Conservation (phyloP, 2,797 vertebrate genomes). For the Sebastolobus alascanus region DNA sequence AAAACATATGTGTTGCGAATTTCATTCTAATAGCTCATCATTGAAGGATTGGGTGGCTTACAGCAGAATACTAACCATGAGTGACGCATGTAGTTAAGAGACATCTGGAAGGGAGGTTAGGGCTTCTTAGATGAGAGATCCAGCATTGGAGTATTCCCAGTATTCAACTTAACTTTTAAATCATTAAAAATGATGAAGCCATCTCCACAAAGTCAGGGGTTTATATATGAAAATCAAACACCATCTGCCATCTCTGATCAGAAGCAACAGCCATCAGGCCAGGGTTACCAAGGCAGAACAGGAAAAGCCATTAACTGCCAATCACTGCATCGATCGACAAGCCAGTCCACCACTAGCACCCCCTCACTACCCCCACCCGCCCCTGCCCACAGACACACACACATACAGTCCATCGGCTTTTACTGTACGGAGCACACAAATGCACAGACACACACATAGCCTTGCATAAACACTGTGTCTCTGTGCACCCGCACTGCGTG, state of each 20-base stretch:
- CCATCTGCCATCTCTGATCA: conserved; percentile 89
- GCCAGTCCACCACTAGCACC: conserved; percentile 79
- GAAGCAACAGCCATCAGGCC: conserved; percentile 87
- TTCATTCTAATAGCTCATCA: conserved; percentile 45
- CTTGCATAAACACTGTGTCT: conserved; percentile 30
- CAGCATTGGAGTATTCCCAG: conserved; percentile 75
- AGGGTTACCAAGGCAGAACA: conserved; percentile 89
- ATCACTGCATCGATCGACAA: conserved; percentile 90
- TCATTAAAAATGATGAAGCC: conserved; percentile 88
- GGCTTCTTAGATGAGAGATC: conserved; percentile 66
- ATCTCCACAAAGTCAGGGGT: conserved; percentile 84
- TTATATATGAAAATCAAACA: conserved; percentile 88
- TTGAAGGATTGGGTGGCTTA: conserved; percentile 30
- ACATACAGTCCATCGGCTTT: conserved; percentile 59
- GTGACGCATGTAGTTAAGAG: conserved; percentile 50
- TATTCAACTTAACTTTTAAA: conserved; percentile 85
- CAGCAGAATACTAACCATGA: conserved; percentile 40
- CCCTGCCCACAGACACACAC: conserved; percentile 67
- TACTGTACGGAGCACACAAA: conserved; percentile 67
- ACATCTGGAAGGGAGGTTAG: conserved; percentile 66
- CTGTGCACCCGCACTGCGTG: not conserved
- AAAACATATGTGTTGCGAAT: conserved; percentile 48
- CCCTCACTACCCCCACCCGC: conserved; percentile 48
- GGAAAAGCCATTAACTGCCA: conserved; percentile 92
- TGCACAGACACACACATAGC: conserved; percentile 16